Conservation (phyloP, 2,888 invertebrate genomes). For the Synergus laeviventris region DNA sequence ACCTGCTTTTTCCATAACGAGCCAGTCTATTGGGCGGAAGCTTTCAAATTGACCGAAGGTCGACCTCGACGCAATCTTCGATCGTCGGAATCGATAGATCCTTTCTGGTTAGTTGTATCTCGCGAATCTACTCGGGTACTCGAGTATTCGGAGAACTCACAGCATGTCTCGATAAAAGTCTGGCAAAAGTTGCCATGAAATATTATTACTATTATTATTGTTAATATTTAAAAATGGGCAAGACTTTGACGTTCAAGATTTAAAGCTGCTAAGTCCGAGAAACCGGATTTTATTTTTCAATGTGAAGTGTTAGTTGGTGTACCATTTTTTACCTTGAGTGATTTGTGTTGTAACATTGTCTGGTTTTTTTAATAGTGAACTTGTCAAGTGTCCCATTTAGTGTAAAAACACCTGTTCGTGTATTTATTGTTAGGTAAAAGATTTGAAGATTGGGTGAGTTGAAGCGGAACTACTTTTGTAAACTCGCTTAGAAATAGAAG, state of each 20-base stretch:
- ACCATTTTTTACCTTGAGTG: not conserved
- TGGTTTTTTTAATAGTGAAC: not conserved
- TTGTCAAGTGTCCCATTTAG: slow-evolving; percentile 5
- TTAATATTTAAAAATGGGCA: slow-evolving; percentile 8
- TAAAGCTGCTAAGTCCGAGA: slow-evolving; percentile 12
- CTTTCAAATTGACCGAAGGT: slow-evolving; percentile 39
- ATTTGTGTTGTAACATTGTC: slow-evolving; percentile 7
- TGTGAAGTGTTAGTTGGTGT: slow-evolving; percentile 26
- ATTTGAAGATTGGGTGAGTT: slow-evolving; percentile 28
- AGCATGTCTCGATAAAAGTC: slow-evolving; percentile 3
- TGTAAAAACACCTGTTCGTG: slow-evolving; percentile 13
- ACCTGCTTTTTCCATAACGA: slow-evolving; percentile 39
- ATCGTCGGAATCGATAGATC: slow-evolving; percentile 30
- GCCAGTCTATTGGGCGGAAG: slow-evolving; percentile 38
- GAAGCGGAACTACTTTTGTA: not conserved
- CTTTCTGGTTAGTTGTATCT: slow-evolving; percentile 29
- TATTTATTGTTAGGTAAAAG: slow-evolving; percentile 18
- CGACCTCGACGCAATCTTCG: slow-evolving; percentile 34
- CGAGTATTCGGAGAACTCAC: slow-evolving; percentile 12
- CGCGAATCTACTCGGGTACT: slow-evolving; percentile 21
- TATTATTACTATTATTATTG: not conserved
- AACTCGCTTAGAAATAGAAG: not conserved
- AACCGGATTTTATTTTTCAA: slow-evolving; percentile 23
- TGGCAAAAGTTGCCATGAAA: slow-evolving; percentile 3
- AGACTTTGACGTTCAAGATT: slow-evolving; percentile 2